These are phyloP conservation scores for Pygmarrhopalites habei DNA, from an alignment of 1,140 invertebrate genomes.

Conservation along the genomic window DNA sequence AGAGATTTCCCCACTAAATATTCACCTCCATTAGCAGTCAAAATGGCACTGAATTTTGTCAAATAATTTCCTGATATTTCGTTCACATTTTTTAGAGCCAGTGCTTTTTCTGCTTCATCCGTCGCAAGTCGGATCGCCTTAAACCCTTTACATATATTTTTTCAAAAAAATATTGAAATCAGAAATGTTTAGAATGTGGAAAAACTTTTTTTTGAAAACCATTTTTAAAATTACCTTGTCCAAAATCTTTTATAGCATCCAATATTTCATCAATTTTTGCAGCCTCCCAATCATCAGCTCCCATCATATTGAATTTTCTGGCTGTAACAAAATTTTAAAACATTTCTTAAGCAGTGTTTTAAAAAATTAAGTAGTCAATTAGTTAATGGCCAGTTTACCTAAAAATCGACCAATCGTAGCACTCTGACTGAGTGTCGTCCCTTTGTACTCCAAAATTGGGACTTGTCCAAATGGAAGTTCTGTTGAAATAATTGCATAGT, in stretches of 20 bases:
- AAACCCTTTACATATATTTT: no score
- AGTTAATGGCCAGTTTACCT: no score
- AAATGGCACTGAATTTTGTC: constrained; percentile 51
- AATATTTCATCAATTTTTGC: constrained; percentile 8
- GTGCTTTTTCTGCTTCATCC: background rate
- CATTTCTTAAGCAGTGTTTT: no score
- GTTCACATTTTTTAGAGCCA: constrained; percentile 4
- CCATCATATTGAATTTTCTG: constrained; percentile 3
- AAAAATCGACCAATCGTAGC: background rate
- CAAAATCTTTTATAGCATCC: constrained; percentile 9
- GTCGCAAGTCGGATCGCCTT: constrained; percentile 1
- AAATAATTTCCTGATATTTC: constrained; percentile 43
- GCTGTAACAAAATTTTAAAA: no score
- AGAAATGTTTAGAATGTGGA: no score
- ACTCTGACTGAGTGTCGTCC: background rate
- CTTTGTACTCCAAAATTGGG: constrained; percentile 12
- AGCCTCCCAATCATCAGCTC: background rate
- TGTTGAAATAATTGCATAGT: no score
- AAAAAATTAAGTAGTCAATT: no score
- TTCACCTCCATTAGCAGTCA: constrained; percentile 51
- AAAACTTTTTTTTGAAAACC: no score
- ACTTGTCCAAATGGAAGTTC: no score
- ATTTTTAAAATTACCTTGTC: constrained; percentile 14
- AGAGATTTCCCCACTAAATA: constrained; percentile 51
- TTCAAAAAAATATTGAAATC: no score